Percentiles rank a stretch among this genome's conserved stretches.
These are phyloP conservation scores for Cinclus cinclus DNA, from an alignment of 2,113 vertebrate species.

Conservation along the genomic window DNA sequence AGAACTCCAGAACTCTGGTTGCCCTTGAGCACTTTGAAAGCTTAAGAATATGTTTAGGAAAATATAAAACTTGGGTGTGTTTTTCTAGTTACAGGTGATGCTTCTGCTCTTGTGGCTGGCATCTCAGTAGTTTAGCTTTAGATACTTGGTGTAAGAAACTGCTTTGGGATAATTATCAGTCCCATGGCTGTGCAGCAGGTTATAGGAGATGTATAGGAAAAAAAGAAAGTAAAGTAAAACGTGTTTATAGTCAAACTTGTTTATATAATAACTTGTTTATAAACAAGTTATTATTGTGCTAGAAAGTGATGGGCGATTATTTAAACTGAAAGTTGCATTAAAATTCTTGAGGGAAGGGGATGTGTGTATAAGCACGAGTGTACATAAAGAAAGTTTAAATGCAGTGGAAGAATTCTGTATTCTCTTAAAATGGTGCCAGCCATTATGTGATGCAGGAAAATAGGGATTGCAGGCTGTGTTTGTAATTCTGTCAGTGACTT, in stretches of 20 bases:
- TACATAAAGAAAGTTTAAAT: background rate
- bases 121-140: background rate
- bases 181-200: background rate
- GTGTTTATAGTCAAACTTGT: too few species aligned
- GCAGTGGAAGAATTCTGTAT: background rate
- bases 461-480: background rate
- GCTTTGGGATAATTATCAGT: background rate
- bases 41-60: background rate
- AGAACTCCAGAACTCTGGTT: background rate
- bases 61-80: background rate
- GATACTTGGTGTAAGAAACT: background rate
- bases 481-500: background rate
- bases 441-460: background rate
- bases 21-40: background rate
- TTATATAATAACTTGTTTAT: too few species aligned
- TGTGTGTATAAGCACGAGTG: background rate
- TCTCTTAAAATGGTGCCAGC: background rate
- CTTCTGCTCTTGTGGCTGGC: background rate
- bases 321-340: background rate
- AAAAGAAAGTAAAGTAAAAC: background rate
- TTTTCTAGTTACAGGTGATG: background rate
- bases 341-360: background rate
- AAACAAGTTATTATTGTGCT: background rate
- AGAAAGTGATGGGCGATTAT: background rate
- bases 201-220: background rate